Conservation (phyloP, 2,113 vertebrate species). For the Caloenas nicobarica region DNA sequence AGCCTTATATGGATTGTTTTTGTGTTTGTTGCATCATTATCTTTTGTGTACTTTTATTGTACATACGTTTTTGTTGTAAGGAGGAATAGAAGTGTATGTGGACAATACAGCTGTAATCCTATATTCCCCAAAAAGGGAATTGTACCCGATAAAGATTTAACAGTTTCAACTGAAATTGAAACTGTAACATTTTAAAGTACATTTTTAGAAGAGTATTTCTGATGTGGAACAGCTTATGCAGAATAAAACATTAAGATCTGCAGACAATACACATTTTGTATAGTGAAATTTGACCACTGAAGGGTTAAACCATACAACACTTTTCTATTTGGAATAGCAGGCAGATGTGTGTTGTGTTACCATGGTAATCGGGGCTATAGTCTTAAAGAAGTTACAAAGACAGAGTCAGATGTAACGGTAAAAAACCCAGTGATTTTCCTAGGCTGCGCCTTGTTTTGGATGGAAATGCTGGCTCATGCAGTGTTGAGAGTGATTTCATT, state of each 20-base stretch:
- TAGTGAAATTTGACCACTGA: not conserved
- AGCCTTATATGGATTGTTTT: not conserved
- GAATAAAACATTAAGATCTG: not conserved
- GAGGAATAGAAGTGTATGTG: not conserved
- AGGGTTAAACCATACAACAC: slow-evolving; percentile 69
- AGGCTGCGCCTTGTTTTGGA: slow-evolving; percentile 77
- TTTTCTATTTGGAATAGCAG: slow-evolving; percentile 56
- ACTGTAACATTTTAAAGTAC: not conserved
- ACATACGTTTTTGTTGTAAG: not conserved
- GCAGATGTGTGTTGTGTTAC: slow-evolving; percentile 83
- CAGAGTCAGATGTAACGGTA: slow-evolving; percentile 72
- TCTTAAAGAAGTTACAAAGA: slow-evolving; percentile 76
- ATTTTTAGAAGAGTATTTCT: not conserved
- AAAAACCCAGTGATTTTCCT: slow-evolving; percentile 71
- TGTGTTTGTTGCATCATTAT: not conserved
- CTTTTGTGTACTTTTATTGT: not conserved
- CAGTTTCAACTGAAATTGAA: not conserved
- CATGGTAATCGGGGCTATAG: slow-evolving; percentile 72
- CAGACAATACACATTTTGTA: not conserved
- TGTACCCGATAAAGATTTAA: not conserved
- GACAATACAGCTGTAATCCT: not conserved
- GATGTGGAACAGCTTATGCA: not conserved
- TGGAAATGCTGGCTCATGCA: slow-evolving; percentile 81
- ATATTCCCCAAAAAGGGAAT: not conserved
- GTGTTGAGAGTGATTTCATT: slow-evolving; percentile 73